Evolutionary conservation across 2,888 invertebrate genomes (phyloP), one percentile per base, ranked within the genome.

Genomic region (Gymnosoma rotundatum): DNA sequence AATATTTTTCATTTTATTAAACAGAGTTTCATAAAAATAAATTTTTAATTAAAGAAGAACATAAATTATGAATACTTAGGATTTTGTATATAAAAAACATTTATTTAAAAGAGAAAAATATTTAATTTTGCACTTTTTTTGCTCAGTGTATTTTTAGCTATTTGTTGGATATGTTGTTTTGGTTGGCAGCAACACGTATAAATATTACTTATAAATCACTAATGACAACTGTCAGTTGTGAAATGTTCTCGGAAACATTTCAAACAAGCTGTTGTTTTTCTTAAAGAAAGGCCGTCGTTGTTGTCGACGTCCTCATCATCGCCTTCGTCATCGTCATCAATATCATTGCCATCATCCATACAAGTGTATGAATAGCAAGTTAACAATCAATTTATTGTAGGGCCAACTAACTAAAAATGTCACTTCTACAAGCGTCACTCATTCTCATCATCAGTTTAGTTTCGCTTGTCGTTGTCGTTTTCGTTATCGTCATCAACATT

Each of bases 161-260:
- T 74, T 74, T 76, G 63, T 74, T 67, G 45, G 21, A 48, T 60
- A 73, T 80, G 32, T 64, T 78, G 73, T 64, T 74, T 78, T 69
- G 63, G 78, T 58, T 78, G 73, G 78, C 84, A 74, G 78, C 42
- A 84, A 78, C 84, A 84, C 84, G 84, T 86, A 81, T 81, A 88
- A 89, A 89, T 89, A 81, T 85, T 82, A 85, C 82, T 83, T 85
- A 86, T 85, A 85, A 86, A 83, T 85, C 85, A 85, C 86, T 85
- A 83, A 85, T 86, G 83, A 86, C 83, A 85, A 86, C 83, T 85
- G 85, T 85, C 86, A 83, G 78, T 83, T 81, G 83, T 82, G 83
- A 83, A 82, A 82, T 81, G 80, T 86, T 79, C 84, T 84, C 86
- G 84, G 82, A 80, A 86, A 75, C 78, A 82, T 83, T 83, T 83